Conservation (phyloP, 2,888 invertebrate species). For the Hydraecia micacea region DNA sequence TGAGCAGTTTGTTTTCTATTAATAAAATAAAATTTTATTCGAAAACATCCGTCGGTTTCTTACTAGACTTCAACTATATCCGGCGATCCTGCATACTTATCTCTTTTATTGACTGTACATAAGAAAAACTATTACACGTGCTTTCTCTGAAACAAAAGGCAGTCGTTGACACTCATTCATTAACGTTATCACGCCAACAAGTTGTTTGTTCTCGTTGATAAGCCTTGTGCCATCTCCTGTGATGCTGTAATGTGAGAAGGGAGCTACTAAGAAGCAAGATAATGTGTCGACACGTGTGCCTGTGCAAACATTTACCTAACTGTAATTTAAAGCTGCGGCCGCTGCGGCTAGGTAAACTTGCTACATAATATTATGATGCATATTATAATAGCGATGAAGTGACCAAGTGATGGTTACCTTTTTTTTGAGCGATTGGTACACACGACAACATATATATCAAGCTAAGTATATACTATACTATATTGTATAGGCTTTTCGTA, state of each 20-base stretch:
- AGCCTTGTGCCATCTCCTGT: constrained; percentile 50
- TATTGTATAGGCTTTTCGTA: too few relatives aligned
- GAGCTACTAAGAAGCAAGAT: constrained; percentile 50
- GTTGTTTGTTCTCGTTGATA: constrained; percentile 66
- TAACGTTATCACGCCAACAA: constrained; percentile 63
- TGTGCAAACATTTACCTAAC: constrained; percentile 63
- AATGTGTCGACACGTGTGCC: constrained; percentile 59
- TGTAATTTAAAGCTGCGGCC: constrained; percentile 57
- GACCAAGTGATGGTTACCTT: background rate
- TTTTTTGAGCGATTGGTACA: background rate
- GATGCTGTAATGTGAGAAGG: constrained; percentile 58
- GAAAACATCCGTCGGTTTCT: too few relatives aligned
- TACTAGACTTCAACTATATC: too few relatives aligned
- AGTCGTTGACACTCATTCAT: constrained; percentile 68
- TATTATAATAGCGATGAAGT: constrained; percentile 11
- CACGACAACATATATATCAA: too few relatives aligned
- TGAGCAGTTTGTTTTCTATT: too few relatives aligned
- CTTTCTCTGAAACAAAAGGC: constrained; percentile 41
- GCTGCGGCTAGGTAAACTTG: constrained; percentile 30
- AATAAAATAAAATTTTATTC: too few relatives aligned
- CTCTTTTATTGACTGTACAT: too few relatives aligned
- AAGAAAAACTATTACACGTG: constrained; percentile 49
- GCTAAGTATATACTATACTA: too few relatives aligned
- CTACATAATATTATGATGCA: constrained; percentile 19
- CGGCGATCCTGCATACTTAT: too few relatives aligned